Conservation (phyloP, 2,888 invertebrate species). For the Linyphia triangularis region DNA sequence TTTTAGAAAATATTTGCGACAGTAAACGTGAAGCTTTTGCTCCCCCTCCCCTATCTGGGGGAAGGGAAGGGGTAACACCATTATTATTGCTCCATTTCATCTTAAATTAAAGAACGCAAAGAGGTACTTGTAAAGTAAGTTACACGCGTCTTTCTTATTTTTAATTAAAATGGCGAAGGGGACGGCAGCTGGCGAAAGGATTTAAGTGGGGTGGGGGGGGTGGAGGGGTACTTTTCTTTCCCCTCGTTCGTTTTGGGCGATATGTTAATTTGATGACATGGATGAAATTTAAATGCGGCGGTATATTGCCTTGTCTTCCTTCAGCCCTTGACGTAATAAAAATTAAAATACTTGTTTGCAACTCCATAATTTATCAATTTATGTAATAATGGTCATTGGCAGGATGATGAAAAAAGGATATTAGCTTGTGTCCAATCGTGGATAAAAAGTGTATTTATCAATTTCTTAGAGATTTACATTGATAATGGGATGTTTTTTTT, state of each 20-base stretch:
- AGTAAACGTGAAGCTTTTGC: conserved; percentile 49
- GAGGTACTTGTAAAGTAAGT: conserved; percentile 72
- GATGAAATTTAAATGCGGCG: conserved; percentile 74
- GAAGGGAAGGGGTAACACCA: too few relatives aligned
- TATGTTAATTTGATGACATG: conserved; percentile 75
- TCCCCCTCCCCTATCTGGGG: neutral
- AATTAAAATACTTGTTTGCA: conserved; percentile 75
- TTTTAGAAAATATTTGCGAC: conserved; percentile 73
- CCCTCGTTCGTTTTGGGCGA: conserved; percentile 44
- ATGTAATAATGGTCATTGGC: conserved; percentile 75
- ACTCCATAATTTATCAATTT: conserved; percentile 75
- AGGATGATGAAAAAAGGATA: neutral
- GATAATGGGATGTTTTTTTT: too few relatives aligned
- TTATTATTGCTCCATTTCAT: conserved; percentile 75
- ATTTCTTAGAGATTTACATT: too few relatives aligned
- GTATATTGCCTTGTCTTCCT: conserved; percentile 51
- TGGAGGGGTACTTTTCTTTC: conserved; percentile 27
- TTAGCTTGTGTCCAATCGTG: neutral
- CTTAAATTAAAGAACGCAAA: conserved; percentile 74
- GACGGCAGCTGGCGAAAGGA: conserved; percentile 58
- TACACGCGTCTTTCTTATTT: conserved; percentile 74
- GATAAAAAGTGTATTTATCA: neutral
- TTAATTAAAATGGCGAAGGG: conserved; percentile 70
- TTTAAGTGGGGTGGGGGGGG: conserved; percentile 54
- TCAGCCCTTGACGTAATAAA: conserved; percentile 68